A percentile compares a stretch with the other conserved stretches of the same genome.
Conservation (phyloP, 2,797 vertebrate genomes). For the Enteromius unitaeniatus region DNA sequence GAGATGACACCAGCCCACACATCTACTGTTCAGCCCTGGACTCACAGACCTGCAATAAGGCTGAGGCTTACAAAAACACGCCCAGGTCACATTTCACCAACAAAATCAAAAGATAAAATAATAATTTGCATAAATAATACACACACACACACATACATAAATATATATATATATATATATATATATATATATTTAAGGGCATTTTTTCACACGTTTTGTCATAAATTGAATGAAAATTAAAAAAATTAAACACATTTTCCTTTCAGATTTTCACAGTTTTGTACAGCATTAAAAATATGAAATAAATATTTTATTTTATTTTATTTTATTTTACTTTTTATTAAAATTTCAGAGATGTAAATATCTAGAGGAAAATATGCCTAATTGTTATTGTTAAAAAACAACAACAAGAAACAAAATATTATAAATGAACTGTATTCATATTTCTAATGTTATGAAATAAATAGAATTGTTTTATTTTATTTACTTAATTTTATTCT, state of each 20-base stretch:
- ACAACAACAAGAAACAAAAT: not conserved
- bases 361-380: not conserved
- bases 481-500: not conserved
- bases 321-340: no score
- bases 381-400: not conserved
- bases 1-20: constrained; percentile 73
- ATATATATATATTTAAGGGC: not conserved
- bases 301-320: not conserved
- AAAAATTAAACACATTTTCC: not conserved
- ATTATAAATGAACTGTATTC: not conserved
- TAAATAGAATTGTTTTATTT: not conserved
- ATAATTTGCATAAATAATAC: not conserved
- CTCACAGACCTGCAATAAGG: constrained; percentile 19
- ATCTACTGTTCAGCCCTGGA: constrained; percentile 25
- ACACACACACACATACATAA: no score
- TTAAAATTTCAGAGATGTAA: not conserved
- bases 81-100: not conserved
- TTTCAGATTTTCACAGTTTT: not conserved
- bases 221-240: not conserved
- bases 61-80: not conserved
- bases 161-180: no score
- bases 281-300: not conserved
- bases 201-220: not conserved
- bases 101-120: not conserved
- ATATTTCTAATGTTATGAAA: not conserved